Conservation (phyloP, 2,113 vertebrate genomes). For the Melanerpes formicivorus region DNA sequence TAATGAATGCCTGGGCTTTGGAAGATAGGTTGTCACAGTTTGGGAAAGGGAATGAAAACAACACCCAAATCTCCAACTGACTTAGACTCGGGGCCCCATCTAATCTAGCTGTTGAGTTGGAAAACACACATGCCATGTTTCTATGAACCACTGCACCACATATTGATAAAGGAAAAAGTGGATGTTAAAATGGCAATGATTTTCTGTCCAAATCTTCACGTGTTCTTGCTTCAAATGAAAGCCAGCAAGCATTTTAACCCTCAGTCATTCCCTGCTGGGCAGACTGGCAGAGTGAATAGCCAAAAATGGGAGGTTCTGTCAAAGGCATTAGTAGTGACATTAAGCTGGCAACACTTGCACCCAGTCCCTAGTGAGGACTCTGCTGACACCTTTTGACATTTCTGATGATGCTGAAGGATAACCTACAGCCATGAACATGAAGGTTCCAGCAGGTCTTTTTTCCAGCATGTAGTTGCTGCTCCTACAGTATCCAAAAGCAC, state of each 20-base stretch:
- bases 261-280: not conserved
- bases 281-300: not conserved
- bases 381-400: not conserved
- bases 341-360: not conserved
- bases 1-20: not conserved
- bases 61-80: not conserved
- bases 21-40: not conserved
- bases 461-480: not conserved
- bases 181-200: not conserved
- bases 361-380: not conserved
- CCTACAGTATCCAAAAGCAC: not conserved
- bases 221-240: not conserved
- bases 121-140: not conserved
- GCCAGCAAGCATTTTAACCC: not conserved
- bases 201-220: not conserved
- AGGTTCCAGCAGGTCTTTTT: not conserved
- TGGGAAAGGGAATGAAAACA: not conserved
- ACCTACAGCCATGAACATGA: fast-evolving
- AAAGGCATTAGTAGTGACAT: not conserved
- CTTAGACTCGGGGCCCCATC: not conserved
- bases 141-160: not conserved
- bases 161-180: not conserved
- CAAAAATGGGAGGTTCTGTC: not conserved
- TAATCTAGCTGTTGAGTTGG: not conserved
- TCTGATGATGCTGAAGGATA: not conserved